Base-by-base conservation (phyloP, 2,888 invertebrate species). In the Steinernema hermaphroditum region DNA sequence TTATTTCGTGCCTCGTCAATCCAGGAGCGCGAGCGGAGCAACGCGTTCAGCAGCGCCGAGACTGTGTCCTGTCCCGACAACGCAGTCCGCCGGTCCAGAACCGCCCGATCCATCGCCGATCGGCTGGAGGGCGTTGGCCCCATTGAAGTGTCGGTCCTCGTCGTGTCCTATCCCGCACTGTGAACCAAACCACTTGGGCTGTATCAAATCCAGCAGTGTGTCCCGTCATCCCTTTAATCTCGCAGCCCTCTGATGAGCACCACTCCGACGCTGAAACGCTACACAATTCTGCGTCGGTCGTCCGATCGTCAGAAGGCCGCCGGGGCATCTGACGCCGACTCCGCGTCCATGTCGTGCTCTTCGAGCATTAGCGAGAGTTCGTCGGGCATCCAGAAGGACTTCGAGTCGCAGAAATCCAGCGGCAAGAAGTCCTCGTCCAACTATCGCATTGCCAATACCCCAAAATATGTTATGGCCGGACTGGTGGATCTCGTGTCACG, bases 401-500 rank as follows among this genome's bases (percentile, higher is more conserved):
- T 54, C 6, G 54, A 27, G 54, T 22, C 54, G 54, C 22, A 24
- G 6, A 54, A 54, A 16, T 54, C 54, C 54, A 19, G n/a, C 27
- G 27, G 27, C 24, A 27, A 54, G 27, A 54, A 54, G 54, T 22
- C 49, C 6, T 49, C 54, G n/a, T 22, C 54, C 54, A 54, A 14
- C 27, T 54, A 54, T 16, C 54, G 54, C 27, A 54, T 54, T 24
- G 54, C 54, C 2, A 54, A 54, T 24, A 54, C 54, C 54, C 54
- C 54, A 2, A 54, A 54, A 54, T 54, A 68, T 32, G 57, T 71
- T 62, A 50, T 71, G 49, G 71, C 71, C 22, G 71, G 71, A 27
- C 29, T 71, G 9, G 71, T 71, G 34, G 71, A 71, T 22, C 57
- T 71, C 27, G 57, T 54, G 27, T 54, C 54, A 27, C 54, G 54